phyloP scores from a whole-genome alignment of 1,140 invertebrate genomes.

The Hermetia illucens region DNA sequence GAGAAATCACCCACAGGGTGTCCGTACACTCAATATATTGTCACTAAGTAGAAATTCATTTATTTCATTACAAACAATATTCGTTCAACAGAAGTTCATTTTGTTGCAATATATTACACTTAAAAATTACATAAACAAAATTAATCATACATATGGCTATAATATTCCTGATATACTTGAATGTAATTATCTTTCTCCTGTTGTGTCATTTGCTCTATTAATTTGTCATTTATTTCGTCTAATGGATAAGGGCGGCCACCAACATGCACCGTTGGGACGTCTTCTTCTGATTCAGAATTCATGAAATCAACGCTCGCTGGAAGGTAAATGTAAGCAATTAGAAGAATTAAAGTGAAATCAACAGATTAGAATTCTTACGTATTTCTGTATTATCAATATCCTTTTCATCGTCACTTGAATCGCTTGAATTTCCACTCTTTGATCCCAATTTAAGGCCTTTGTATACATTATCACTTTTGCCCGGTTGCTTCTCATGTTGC shows the following conservation, averaged over 20 bases:
- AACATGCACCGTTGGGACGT: slow-evolving; percentile 70
- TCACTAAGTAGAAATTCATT: too few relatives aligned
- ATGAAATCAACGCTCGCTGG: slow-evolving; percentile 50
- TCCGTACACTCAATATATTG: too few relatives aligned
- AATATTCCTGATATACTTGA: slow-evolving; percentile 85
- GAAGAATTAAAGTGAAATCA: not conserved
- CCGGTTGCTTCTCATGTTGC: slow-evolving; percentile 72
- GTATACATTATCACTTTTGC: slow-evolving; percentile 35
- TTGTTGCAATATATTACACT: too few relatives aligned
- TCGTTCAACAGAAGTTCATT: too few relatives aligned
- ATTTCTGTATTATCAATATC: slow-evolving; percentile 40
- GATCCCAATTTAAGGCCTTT: slow-evolving; percentile 43
- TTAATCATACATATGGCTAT: slow-evolving; percentile 59
- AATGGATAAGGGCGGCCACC: slow-evolving; percentile 60
- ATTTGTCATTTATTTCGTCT: slow-evolving; percentile 61
- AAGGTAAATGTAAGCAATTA: slow-evolving; percentile 14
- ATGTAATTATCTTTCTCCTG: slow-evolving; percentile 90
- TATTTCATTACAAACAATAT: too few relatives aligned
- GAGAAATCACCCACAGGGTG: too few relatives aligned
- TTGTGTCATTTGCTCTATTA: slow-evolving; percentile 83
- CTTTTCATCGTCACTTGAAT: slow-evolving; percentile 64
- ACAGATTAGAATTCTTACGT: slow-evolving; percentile 31
- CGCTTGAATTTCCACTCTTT: slow-evolving; percentile 35
- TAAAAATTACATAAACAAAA: not conserved
- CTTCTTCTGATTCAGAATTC: slow-evolving; percentile 56